Conservation (phyloP, 2,888 invertebrate species). For the Amblyteles armatorius region DNA sequence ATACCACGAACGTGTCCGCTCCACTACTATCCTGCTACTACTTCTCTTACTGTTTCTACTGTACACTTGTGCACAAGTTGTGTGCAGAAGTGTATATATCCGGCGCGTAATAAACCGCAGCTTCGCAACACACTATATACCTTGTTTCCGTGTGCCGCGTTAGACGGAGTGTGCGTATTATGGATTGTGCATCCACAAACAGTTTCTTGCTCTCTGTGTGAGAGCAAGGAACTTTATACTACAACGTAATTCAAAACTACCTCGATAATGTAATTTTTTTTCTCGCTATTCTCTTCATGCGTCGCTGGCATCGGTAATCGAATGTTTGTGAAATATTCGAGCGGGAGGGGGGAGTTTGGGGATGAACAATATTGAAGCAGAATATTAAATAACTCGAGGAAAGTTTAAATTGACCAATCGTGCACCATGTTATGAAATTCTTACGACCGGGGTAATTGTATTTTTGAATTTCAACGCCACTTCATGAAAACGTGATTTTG, state of each 20-base stretch:
- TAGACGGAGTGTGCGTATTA: not conserved
- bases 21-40: slow-evolving; percentile 1
- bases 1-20: not conserved
- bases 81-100: slow-evolving; percentile 16
- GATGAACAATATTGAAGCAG: not conserved
- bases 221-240: slow-evolving; percentile 11
- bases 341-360: not conserved
- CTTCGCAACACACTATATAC: slow-evolving; percentile 10
- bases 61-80: not conserved
- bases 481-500: not conserved
- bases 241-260: slow-evolving; percentile 28
- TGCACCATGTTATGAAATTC: not conserved
- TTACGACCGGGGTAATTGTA: not conserved
- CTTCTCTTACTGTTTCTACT: not conserved
- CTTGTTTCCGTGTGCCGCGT: slow-evolving; percentile 6
- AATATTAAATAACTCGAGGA: slow-evolving; percentile 11
- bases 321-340: slow-evolving; percentile 12
- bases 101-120: slow-evolving; percentile 47
- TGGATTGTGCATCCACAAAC: not conserved
- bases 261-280: slow-evolving; percentile 9
- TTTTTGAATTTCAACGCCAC: not conserved
- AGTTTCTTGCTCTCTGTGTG: not conserved
- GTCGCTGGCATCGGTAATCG: slow-evolving; percentile 7
- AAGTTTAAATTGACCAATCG: not conserved
- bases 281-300: not conserved